A percentile compares a stretch with the other conserved stretches of the same genome.
These are phyloP conservation scores for Ophioninae sp. DNA, from an alignment of 2,888 invertebrate species.

Conservation along the genomic window DNA sequence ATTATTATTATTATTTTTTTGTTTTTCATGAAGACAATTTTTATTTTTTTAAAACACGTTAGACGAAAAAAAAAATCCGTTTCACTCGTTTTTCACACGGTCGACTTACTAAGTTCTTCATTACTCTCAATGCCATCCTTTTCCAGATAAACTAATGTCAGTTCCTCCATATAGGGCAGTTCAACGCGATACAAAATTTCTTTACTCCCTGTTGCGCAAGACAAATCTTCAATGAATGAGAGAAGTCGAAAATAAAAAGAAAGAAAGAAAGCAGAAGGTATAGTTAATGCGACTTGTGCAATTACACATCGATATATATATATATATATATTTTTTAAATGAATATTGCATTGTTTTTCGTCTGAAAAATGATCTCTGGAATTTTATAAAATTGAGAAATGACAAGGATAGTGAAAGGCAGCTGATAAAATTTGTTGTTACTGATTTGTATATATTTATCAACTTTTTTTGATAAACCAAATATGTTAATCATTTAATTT, in stretches of 20 bases:
- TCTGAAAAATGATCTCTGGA: background rate
- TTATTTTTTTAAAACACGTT: conserved; percentile 42
- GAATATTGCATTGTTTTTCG: background rate
- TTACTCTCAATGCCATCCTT: conserved; percentile 86
- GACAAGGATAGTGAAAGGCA: background rate
- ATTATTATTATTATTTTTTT: too few species aligned
- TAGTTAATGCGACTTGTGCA: conserved; percentile 42
- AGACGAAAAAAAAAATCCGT: conserved; percentile 26
- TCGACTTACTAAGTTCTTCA: conserved; percentile 79
- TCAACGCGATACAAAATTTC: conserved; percentile 97
- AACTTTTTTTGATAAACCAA: too few species aligned
- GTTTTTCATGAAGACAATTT: background rate
- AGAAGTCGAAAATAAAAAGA: conserved; percentile 41
- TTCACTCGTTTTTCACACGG: conserved; percentile 66
- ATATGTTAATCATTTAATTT: too few species aligned
- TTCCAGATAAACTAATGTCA: conserved; percentile 96
- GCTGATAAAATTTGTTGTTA: conserved; percentile 4
- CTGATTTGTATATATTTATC: background rate
- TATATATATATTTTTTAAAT: background rate
- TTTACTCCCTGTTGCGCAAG: conserved; percentile 82
- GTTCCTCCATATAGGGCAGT: conserved; percentile 96
- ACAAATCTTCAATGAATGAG: conserved; percentile 73
- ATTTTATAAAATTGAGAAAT: background rate
- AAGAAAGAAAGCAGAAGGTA: conserved; percentile 7
- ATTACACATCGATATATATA: background rate